phyloP scores from a whole-genome alignment of 2,888 invertebrate genomes.

The Plutella xylostella region DNA sequence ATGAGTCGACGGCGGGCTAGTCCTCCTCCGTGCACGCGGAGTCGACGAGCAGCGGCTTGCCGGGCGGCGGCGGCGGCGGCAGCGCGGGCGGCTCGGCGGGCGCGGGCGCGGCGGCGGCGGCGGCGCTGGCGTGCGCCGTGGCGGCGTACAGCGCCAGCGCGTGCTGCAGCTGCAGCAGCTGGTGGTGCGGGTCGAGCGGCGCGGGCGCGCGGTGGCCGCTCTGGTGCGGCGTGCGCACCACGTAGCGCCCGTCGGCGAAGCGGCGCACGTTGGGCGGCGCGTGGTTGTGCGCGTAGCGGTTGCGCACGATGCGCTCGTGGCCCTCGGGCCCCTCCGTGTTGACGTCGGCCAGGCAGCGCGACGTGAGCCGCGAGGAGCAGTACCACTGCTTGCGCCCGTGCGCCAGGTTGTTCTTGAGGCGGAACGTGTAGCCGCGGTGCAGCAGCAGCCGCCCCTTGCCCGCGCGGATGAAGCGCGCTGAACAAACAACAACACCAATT shows the following conservation, averaged over 20 bases:
- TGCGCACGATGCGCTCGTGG: constrained; percentile 52
- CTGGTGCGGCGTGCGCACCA: constrained; percentile 63
- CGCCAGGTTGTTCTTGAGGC: constrained; percentile 62
- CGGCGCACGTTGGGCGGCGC: constrained; percentile 63
- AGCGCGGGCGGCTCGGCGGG: constrained; percentile 21
- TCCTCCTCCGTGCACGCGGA: constrained; percentile 60
- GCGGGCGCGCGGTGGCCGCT: constrained; percentile 61
- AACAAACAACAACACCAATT: constrained; percentile 22
- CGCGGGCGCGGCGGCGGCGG: constrained; percentile 40
- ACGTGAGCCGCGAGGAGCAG: constrained; percentile 59
- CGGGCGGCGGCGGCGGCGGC: constrained; percentile 29
- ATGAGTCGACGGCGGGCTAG: constrained; percentile 26
- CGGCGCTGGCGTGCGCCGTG: constrained; percentile 55
- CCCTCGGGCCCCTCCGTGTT: constrained; percentile 65
- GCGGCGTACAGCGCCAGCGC: constrained; percentile 60
- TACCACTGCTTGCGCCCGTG: constrained; percentile 66
- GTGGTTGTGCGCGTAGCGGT: constrained; percentile 58
- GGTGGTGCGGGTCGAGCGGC: constrained; percentile 58
- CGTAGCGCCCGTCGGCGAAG: constrained; percentile 61
- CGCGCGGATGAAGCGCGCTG: constrained; percentile 62
- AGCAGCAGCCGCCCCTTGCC: constrained; percentile 58
- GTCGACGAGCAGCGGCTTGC: constrained; percentile 57
- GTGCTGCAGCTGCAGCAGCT: constrained; percentile 60
- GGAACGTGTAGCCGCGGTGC: constrained; percentile 61
- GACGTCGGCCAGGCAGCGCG: constrained; percentile 60